Evolutionary conservation across 2,113 vertebrate genomes (phyloP).

Genomic region (Apaloderma vittatum): DNA sequence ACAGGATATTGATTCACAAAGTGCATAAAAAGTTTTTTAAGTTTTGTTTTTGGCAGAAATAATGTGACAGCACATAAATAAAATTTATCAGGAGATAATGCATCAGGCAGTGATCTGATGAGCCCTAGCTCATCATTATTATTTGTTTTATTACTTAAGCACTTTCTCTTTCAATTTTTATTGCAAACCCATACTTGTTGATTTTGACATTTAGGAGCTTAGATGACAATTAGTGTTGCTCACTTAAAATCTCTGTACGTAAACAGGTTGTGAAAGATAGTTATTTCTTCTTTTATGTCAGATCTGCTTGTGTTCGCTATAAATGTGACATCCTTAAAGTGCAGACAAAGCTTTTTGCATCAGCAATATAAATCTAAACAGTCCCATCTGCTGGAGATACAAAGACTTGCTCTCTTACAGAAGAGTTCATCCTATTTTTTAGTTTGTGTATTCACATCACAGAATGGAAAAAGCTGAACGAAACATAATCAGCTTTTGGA

Average conservation of each 20-base stretch:
- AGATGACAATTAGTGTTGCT: background rate
- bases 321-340: background rate
- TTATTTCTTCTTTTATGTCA: background rate
- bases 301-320: background rate
- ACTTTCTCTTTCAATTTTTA: background rate
- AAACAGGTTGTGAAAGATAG: background rate
- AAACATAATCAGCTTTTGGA: background rate
- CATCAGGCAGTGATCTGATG: background rate
- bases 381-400: conserved; percentile 65
- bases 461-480: background rate
- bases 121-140: background rate
- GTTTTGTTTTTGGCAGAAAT: background rate
- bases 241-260: background rate
- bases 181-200: background rate
- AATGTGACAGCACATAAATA: background rate
- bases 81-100: background rate
- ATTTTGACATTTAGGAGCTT: background rate
- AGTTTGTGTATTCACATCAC: background rate
- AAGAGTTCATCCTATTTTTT: background rate
- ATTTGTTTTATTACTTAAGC: background rate
- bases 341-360: background rate
- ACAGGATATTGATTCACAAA: background rate
- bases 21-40: background rate
- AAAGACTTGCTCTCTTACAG: background rate
- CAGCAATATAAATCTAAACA: conserved; percentile 26